Conservation (phyloP, 1,140 invertebrate species). For the Lepidurus apus region DNA sequence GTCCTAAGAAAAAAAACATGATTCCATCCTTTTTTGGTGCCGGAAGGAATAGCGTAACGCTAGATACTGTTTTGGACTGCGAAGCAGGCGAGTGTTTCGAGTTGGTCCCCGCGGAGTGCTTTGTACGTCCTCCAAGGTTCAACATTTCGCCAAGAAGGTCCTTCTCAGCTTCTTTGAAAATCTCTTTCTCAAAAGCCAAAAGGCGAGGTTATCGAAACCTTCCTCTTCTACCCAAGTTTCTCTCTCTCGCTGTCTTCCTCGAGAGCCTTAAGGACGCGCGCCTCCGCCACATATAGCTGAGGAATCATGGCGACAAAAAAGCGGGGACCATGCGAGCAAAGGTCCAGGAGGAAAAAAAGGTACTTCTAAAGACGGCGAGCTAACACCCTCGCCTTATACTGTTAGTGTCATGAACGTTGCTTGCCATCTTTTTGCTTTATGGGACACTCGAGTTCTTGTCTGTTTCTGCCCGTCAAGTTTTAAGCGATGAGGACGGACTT, state of each 20-base stretch:
- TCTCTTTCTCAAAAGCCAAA: constrained; percentile 15
- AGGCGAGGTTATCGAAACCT: neutral
- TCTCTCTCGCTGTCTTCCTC: neutral
- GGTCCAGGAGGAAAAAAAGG: neutral
- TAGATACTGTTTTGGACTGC: neutral
- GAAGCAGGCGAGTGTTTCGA: constrained; percentile 18
- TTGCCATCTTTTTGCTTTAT: constrained; percentile 20
- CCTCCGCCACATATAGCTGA: neutral
- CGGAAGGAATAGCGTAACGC: neutral
- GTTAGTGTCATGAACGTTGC: constrained; percentile 14
- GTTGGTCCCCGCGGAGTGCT: neutral
- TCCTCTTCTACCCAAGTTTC: neutral
- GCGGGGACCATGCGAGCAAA: neutral
- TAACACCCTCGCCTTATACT: constrained; percentile 8
- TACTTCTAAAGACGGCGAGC: neutral
- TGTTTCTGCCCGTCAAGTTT: neutral
- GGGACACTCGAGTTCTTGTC: constrained; percentile 8
- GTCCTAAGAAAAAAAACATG: neutral
- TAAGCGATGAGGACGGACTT: constrained; percentile 4
- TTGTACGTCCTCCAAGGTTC: constrained; percentile 17
- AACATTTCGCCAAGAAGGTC: constrained; percentile 14
- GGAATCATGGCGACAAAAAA: neutral
- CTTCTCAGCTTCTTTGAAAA: constrained; percentile 22
- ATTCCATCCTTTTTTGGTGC: neutral
- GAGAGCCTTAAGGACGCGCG: neutral